Evolutionary conservation across 2,888 invertebrate species (phyloP).

Genomic region (Abrostola tripartita): DNA sequence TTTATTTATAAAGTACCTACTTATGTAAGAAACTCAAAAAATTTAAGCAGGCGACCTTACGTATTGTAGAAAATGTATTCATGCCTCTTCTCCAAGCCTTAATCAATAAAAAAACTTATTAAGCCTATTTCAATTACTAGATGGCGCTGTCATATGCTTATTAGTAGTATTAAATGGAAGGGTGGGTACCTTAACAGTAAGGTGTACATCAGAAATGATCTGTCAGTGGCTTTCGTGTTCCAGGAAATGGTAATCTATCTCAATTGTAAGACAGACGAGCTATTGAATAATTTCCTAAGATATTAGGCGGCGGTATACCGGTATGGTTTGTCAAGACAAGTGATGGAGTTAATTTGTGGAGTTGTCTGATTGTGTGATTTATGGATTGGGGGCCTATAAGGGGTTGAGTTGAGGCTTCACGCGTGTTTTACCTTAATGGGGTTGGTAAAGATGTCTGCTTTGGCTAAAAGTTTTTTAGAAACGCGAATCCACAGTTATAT

Average conservation of each 20-base stretch:
- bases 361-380: conserved; percentile 29
- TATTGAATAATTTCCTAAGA: conserved; percentile 48
- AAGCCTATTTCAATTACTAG: too few relatives aligned
- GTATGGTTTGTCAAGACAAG: conserved; percentile 29
- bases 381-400: conserved; percentile 1
- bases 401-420: neutral
- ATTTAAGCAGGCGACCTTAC: too few relatives aligned
- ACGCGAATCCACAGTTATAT: too few relatives aligned
- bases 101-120: too few relatives aligned
- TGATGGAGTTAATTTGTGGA: conserved; percentile 26
- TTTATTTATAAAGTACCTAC: too few relatives aligned
- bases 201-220: conserved; percentile 42
- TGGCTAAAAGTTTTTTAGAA: too few relatives aligned
- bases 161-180: neutral
- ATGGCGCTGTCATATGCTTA: too few relatives aligned
- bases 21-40: too few relatives aligned
- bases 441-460: too few relatives aligned
- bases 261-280: conserved; percentile 37
- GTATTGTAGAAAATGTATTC: too few relatives aligned
- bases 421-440: neutral
- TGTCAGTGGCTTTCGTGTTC: conserved; percentile 47
- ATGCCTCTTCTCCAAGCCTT: too few relatives aligned
- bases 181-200: conserved; percentile 7
- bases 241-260: conserved; percentile 50
- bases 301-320: conserved; percentile 20